Evolutionary conservation across 1,140 invertebrate genomes (phyloP).

Genomic region (Bombus breviceps): DNA sequence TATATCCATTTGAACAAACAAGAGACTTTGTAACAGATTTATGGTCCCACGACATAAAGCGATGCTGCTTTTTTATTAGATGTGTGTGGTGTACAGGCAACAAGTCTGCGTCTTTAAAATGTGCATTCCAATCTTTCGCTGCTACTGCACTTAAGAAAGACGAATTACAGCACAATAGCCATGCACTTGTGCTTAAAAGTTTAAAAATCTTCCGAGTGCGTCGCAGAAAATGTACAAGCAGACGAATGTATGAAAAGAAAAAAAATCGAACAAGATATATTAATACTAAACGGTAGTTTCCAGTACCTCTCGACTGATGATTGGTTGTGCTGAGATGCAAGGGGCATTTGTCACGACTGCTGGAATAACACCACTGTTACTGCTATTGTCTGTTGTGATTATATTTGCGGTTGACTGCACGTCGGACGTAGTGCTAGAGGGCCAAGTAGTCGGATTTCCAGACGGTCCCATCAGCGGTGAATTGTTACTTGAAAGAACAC

Average conservation of each 20-base stretch:
- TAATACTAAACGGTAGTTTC: slow-evolving; percentile 84
- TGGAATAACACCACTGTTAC: slow-evolving; percentile 70
- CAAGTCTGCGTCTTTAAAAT: slow-evolving; percentile 39
- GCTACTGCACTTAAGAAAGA: slow-evolving; percentile 55
- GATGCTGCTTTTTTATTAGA: slow-evolving; percentile 42
- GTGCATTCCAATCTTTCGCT: slow-evolving; percentile 53
- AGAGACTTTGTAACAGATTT: background rate
- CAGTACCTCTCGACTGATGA: slow-evolving; percentile 85
- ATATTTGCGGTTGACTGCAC: slow-evolving; percentile 68
- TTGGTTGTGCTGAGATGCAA: slow-evolving; percentile 78
- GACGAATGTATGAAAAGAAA: slow-evolving; percentile 42
- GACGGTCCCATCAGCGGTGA: slow-evolving; percentile 78
- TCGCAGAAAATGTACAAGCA: slow-evolving; percentile 53
- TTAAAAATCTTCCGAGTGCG: slow-evolving; percentile 32
- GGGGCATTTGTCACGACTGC: slow-evolving; percentile 73
- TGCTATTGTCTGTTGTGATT: slow-evolving; percentile 72
- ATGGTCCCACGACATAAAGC: slow-evolving; percentile 29
- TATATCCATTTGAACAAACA: background rate
- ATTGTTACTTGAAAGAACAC: slow-evolving; percentile 83
- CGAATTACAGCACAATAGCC: slow-evolving; percentile 68
- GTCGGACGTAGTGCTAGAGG: slow-evolving; percentile 72
- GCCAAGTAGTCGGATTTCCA: slow-evolving; percentile 77
- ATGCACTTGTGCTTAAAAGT: slow-evolving; percentile 72
- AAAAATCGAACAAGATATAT: slow-evolving; percentile 45
- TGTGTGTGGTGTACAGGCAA: slow-evolving; percentile 51